phyloP scores from a whole-genome alignment of 1,140 invertebrate species.

The Anastrepha obliqua region DNA sequence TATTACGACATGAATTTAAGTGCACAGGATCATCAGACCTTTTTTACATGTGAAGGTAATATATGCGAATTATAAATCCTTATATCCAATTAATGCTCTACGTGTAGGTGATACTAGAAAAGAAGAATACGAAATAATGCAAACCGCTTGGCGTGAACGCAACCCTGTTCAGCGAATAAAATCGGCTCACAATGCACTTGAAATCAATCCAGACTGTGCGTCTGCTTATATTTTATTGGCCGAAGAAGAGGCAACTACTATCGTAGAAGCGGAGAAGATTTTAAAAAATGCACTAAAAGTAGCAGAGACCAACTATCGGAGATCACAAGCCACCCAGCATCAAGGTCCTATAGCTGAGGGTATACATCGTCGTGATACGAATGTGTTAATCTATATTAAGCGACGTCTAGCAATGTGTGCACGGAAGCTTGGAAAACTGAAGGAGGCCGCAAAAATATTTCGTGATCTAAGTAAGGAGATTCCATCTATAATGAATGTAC shows the following conservation, averaged over 20 bases:
- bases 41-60: constrained; percentile 92
- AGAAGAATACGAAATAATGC: constrained; percentile 97
- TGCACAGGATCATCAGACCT: constrained; percentile 98
- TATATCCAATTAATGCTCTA: constrained; percentile 25
- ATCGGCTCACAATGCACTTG: constrained; percentile 92
- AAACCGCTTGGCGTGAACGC: constrained; percentile 96
- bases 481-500: constrained; percentile 91
- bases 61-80: background rate
- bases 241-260: constrained; percentile 96
- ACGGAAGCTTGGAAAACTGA: constrained; percentile 92
- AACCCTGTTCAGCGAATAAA: constrained; percentile 94
- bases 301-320: constrained; percentile 89
- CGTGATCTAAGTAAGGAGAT: constrained; percentile 98
- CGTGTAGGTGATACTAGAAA: constrained; percentile 84
- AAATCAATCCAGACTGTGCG: constrained; percentile 94
- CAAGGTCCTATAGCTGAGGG: constrained; percentile 86
- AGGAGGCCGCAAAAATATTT: constrained; percentile 98
- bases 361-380: constrained; percentile 92
- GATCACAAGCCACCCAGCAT: constrained; percentile 84
- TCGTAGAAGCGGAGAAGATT: constrained; percentile 91
- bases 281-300: constrained; percentile 91
- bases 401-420: constrained; percentile 97
- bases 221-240: constrained; percentile 96
- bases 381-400: constrained; percentile 96
- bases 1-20: constrained; percentile 99